Evolutionary conservation across 2,113 vertebrate genomes (phyloP), one percentile per base, ranked within the genome.

Genomic region (Pelusios castaneus): DNA sequence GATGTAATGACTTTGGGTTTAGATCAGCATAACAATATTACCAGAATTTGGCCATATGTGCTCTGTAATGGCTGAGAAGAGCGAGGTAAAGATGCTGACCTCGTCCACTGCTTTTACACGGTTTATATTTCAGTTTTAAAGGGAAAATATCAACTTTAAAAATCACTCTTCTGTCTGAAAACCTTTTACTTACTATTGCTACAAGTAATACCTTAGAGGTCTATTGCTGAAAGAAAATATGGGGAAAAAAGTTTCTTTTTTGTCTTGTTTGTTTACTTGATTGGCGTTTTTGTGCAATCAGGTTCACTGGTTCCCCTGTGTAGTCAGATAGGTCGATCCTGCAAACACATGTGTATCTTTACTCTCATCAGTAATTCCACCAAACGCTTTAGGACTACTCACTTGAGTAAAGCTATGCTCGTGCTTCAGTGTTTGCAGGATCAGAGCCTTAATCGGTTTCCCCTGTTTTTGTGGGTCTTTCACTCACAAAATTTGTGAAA

Each of bases 301-400:
- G 47, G 51, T n/a, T 0, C 5, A 67, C 87, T 94, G 58, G 34
- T 92, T 81, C 45, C 67, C 91, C 78, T 82, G 81, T 84, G 73
- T 82, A 81, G 92, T 89, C 78, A 95, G 80, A 87, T 43, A 89
- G 83, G 89, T 95, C 49, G 90, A 95, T 96, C 85, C 93, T 88
- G 78, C 19, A 75, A 94, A 94, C 87, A 88, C 75, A 31, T 29
- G 80, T 87, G 73, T 60, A 38, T n/a, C 34, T 67, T 67, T 67
- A 21, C n/a, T 67, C 34, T 21, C 19, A 11, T 41, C 93, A 70
- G 91, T 87, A 89, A 60, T 91, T 95, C 95, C 88, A 76, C 51
- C 89, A 11, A 95, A 70, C 52, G 60, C 88, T 87, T 58, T 82
- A 43, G 43, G 58, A 89, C 83, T 82, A 67, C 63, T 95, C 82